Percentiles rank a stretch among this genome's conserved stretches.
Conservation (phyloP, 2,888 invertebrate species). For the Hydriomena furcata region DNA sequence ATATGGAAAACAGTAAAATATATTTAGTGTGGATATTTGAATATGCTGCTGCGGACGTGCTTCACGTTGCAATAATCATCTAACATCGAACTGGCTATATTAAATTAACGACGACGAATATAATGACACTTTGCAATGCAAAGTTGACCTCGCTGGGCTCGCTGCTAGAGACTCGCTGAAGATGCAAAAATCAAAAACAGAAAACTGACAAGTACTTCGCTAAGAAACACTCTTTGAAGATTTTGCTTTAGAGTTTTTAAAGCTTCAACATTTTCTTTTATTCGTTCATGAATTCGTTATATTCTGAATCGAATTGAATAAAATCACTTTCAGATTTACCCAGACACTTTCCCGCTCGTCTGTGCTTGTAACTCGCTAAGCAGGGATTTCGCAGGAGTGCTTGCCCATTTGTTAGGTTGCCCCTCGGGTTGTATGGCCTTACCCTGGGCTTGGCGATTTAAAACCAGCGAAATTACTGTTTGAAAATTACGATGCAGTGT, state of each 20-base stretch:
- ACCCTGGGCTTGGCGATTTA: slow-evolving; percentile 29
- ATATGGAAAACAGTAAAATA: slow-evolving; percentile 8
- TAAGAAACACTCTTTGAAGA: too few relatives aligned
- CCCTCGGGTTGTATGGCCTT: slow-evolving; percentile 47
- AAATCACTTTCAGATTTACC: neutral
- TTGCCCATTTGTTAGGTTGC: slow-evolving; percentile 58
- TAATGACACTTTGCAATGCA: slow-evolving; percentile 13
- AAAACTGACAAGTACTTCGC: too few relatives aligned
- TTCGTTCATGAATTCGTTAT: too few relatives aligned
- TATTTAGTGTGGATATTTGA: slow-evolving; percentile 7
- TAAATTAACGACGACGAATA: slow-evolving; percentile 20
- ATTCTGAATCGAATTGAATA: neutral
- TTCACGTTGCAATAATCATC: slow-evolving; percentile 10
- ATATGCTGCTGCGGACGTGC: slow-evolving; percentile 24
- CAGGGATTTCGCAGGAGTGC: slow-evolving; percentile 52
- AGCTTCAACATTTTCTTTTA: too few relatives aligned
- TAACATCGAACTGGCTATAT: slow-evolving; percentile 2
- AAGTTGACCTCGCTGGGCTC: neutral
- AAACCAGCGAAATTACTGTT: slow-evolving; percentile 15
- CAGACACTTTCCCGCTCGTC: slow-evolving; percentile 30
- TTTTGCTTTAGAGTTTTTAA: too few relatives aligned
- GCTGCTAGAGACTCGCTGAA: neutral
- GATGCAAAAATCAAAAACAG: neutral
- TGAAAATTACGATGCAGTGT: slow-evolving; percentile 14
- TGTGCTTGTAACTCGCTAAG: slow-evolving; percentile 44